These are phyloP conservation scores for Erebia epiphron DNA, from an alignment of 2,888 invertebrate species.

Conservation along the genomic window DNA sequence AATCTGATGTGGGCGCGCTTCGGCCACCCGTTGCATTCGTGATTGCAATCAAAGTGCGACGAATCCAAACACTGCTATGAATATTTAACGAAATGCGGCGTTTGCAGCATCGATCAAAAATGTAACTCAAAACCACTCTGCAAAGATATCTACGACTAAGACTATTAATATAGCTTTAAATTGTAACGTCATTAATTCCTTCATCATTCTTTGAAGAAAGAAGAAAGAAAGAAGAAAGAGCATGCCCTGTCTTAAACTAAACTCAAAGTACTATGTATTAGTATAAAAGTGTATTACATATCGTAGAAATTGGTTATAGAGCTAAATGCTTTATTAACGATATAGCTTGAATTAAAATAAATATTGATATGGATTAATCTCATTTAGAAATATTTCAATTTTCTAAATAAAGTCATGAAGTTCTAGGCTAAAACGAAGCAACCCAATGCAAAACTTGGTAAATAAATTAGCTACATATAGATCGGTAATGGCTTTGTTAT, in stretches of 20 bases:
- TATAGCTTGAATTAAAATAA: too few relatives aligned
- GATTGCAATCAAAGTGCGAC: constrained; percentile 44
- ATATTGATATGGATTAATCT: too few relatives aligned
- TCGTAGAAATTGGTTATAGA: too few relatives aligned
- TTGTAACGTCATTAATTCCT: too few relatives aligned
- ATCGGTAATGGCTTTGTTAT: constrained; percentile 18
- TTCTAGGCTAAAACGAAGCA: not conserved
- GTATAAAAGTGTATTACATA: too few relatives aligned
- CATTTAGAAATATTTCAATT: too few relatives aligned
- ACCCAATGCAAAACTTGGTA: constrained; percentile 12
- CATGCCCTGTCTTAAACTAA: too few relatives aligned
- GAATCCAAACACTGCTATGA: constrained; percentile 31
- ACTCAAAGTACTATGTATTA: too few relatives aligned
- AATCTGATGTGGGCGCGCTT: constrained; percentile 48
- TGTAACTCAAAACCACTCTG: constrained; percentile 13
- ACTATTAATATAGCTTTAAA: not conserved
- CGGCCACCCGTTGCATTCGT: constrained; percentile 35
- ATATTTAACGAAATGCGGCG: constrained; percentile 31
- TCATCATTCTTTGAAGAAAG: too few relatives aligned
- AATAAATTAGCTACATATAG: constrained; percentile 11
- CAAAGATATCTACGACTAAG: not conserved
- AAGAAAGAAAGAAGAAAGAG: too few relatives aligned
- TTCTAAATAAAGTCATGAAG: not conserved
- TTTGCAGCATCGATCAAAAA: constrained; percentile 12
- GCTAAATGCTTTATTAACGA: too few relatives aligned